Evolutionary conservation across 2,888 invertebrate genomes (phyloP).

Genomic region (Drosophila flavopinicola): DNA sequence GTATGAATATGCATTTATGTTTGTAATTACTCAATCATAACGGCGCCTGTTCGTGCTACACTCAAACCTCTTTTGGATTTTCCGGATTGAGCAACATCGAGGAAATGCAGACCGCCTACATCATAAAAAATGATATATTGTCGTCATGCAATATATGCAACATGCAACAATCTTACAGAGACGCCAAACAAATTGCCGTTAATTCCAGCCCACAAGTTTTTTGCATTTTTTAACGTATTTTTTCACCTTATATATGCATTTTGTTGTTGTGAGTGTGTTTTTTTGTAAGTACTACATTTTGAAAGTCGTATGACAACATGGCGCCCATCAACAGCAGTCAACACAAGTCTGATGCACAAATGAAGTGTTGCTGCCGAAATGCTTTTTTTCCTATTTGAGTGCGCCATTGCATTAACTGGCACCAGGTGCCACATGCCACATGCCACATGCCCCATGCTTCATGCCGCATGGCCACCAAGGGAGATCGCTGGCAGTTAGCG

Average conservation of each 20-base stretch:
- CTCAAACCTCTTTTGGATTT: conserved; percentile 32
- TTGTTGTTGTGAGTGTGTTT: conserved; percentile 1
- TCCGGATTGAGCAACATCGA: conserved; percentile 61
- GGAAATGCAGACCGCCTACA: conserved; percentile 62
- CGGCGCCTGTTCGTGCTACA: conserved; percentile 46
- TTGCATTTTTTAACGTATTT: neutral
- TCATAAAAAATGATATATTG: conserved; percentile 50
- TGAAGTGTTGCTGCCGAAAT: conserved; percentile 15
- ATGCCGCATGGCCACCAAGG: conserved; percentile 25
- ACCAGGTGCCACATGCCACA: conserved; percentile 21
- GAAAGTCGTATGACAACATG: conserved; percentile 56
- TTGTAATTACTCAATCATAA: conserved; percentile 49
- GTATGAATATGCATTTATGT: conserved; percentile 21
- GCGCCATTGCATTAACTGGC: conserved; percentile 7
- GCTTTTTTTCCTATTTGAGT: neutral
- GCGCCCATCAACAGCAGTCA: conserved; percentile 23
- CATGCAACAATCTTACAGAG: conserved; percentile 24
- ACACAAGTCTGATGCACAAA: conserved; percentile 31
- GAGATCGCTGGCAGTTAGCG: conserved; percentile 10
- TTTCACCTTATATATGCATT: neutral
- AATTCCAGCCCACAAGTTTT: conserved; percentile 28
- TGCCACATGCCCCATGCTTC: too few species aligned
- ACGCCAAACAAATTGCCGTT: conserved; percentile 43
- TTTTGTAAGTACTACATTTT: conserved; percentile 22
- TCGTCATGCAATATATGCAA: conserved; percentile 55